phyloP scores from a whole-genome alignment of 2,113 vertebrate genomes.

The Thermophis baileyi region DNA sequence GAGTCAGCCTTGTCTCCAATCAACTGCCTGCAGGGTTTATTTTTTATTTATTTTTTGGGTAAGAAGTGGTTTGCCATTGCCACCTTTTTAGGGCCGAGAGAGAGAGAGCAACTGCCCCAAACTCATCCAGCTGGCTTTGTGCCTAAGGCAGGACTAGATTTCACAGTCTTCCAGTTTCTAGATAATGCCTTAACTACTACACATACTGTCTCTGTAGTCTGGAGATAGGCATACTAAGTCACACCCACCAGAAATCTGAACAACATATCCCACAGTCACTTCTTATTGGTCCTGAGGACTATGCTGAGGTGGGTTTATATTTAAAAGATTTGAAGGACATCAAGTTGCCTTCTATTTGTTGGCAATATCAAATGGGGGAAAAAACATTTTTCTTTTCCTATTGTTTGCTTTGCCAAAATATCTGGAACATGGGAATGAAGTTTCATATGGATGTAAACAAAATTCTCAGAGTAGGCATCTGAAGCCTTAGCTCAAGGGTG shows the following conservation, averaged over 20 bases:
- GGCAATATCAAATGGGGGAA: not conserved
- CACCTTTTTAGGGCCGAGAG: not conserved
- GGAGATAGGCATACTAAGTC: not conserved
- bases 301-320: not conserved
- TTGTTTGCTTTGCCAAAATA: constrained; percentile 47
- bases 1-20: not conserved
- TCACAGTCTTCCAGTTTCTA: not conserved
- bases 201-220: not conserved
- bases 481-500: constrained; percentile 6
- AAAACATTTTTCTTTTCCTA: constrained; percentile 16
- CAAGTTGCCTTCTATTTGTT: not conserved
- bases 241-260: not conserved
- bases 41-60: not conserved
- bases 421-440: constrained; percentile 31
- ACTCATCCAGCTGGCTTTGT: not conserved
- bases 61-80: not conserved
- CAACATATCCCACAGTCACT: not conserved
- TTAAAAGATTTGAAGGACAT: not conserved
- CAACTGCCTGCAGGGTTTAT: not conserved
- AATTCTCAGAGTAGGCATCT: constrained; percentile 1
- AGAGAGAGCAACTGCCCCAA: not conserved
- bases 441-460: constrained; percentile 29
- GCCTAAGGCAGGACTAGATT: not conserved
- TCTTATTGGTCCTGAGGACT: not conserved
- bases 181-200: not conserved